Evolutionary conservation across 2,797 vertebrate genomes (phyloP).

Genomic region (Periophthalmus magnuspinnatus): DNA sequence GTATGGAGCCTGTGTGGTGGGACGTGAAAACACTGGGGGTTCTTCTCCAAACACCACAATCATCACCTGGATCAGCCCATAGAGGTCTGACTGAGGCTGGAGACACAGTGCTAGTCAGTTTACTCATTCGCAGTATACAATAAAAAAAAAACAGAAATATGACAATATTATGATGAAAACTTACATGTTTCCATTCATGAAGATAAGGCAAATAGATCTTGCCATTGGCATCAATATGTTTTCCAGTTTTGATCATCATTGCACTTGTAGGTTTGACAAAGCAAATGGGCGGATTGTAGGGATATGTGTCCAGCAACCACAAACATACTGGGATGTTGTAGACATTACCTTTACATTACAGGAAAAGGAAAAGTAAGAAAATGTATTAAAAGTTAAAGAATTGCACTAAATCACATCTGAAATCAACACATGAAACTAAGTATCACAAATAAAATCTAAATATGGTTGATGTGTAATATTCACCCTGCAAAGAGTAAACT

Average conservation of each 20-base stretch:
- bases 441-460: neutral
- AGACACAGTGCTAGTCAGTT: constrained; percentile 22
- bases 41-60: constrained; percentile 98
- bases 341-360: constrained; percentile 80
- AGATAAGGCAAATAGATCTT: constrained; percentile 98
- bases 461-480: neutral
- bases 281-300: constrained; percentile 97
- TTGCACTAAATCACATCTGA: neutral
- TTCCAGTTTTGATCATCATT: constrained; percentile 99
- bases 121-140: neutral
- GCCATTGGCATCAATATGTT: constrained; percentile 96
- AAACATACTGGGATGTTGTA: constrained; percentile 98
- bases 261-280: constrained; percentile 98
- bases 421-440: neutral
- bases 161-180: constrained; percentile 44
- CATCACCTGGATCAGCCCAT: constrained; percentile 98
- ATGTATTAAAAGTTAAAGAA: neutral
- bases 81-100: constrained; percentile 94
- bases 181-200: constrained; percentile 98
- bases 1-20: constrained; percentile 84
- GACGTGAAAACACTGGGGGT: constrained; percentile 95
- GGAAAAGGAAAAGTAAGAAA: neutral
- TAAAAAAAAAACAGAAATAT: neutral
- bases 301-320: constrained; percentile 97
- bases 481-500: neutral